Percentiles rank a stretch among this genome's conserved stretches.
Conservation (phyloP, 2,797 vertebrate genomes). For the Lagodon rhomboides region DNA sequence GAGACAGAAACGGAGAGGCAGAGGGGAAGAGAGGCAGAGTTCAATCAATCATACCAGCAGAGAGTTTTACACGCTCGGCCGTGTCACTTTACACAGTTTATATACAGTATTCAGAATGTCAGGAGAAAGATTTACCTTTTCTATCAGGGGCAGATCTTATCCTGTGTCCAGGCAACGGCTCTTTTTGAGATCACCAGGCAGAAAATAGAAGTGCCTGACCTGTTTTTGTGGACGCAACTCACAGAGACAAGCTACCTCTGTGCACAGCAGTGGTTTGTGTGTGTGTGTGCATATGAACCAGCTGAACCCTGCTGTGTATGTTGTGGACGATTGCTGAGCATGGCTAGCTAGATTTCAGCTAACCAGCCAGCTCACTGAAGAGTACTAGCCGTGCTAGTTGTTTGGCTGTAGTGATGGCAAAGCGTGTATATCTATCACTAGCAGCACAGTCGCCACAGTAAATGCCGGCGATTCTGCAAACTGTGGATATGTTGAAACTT, state of each 20-base stretch:
- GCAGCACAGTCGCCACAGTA: too few relatives aligned
- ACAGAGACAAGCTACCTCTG: slow-evolving; percentile 37
- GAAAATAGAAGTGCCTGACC: slow-evolving; percentile 40
- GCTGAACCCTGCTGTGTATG: slow-evolving; percentile 44
- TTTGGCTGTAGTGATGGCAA: too few relatives aligned
- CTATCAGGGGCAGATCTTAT: background rate
- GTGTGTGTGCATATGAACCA: slow-evolving; percentile 34
- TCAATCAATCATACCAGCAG: slow-evolving; percentile 39
- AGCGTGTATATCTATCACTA: background rate
- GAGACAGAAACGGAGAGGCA: slow-evolving; percentile 27
- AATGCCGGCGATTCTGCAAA: too few relatives aligned
- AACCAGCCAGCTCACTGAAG: background rate
- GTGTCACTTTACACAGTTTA: too few relatives aligned
- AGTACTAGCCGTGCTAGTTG: background rate
- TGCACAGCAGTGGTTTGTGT: slow-evolving; percentile 19
- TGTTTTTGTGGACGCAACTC: slow-evolving; percentile 39
- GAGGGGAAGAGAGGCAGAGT: slow-evolving; percentile 26
- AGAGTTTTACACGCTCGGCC: background rate
- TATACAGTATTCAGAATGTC: background rate
- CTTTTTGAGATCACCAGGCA: slow-evolving; percentile 12
- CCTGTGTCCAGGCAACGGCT: background rate
- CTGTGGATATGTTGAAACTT: too few relatives aligned
- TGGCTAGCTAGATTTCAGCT: slow-evolving; percentile 11
- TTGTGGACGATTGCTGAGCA: slow-evolving; percentile 14
- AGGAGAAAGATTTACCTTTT: background rate